Evolutionary conservation across 2,888 invertebrate species (phyloP), one percentile per base, ranked within the genome.

Genomic region (Hemicrepidius hirtus): DNA sequence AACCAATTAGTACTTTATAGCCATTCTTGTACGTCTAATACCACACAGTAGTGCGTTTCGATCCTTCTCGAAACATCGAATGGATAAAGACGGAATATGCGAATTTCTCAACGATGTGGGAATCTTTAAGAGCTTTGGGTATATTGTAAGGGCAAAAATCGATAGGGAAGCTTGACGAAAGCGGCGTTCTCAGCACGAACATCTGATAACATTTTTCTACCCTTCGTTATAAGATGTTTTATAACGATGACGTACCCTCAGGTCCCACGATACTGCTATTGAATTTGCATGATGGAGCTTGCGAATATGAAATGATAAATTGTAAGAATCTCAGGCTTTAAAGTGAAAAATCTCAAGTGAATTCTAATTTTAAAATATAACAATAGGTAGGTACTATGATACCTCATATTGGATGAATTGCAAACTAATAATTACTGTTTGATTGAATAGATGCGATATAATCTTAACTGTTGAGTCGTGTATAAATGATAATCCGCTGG

Each of bases 1-100:
- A 83, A 82, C 84, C 84, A 84, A 84, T 84, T 84, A 84, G 83
- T 83, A 81, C 82, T 84, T 84, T 84, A 84, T 83, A 79, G 82
- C 80, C 82, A 81, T 77, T 76, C 77, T 32, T 32, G 32, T 55
- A 32, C n/a, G 28, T 80, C 78, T 77, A 76, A 35, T 50, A 28
- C 6, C 40, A 20, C 13, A 55, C 41, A 44, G 18, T 20, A 41
- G 18, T 37, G 20, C 24, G 16, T 28, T 12, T 57, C 44, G 32
- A 55, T 59, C 64, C 20, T 62, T 28, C 2, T 32, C 55, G 24
- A 41, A 18, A 16, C 28, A 28, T 28, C 13, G 5, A 7, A 49
- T n/a, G 24, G 24, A 63, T 32, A 69, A 55, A 28, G 63, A 57
- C 37, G 13, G 20, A 53, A 18, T 49, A 12, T 24, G 32, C 59